These are phyloP conservation scores for Acromyrmex echinatior DNA, from an alignment of 1,140 invertebrate species.

Conservation along the genomic window DNA sequence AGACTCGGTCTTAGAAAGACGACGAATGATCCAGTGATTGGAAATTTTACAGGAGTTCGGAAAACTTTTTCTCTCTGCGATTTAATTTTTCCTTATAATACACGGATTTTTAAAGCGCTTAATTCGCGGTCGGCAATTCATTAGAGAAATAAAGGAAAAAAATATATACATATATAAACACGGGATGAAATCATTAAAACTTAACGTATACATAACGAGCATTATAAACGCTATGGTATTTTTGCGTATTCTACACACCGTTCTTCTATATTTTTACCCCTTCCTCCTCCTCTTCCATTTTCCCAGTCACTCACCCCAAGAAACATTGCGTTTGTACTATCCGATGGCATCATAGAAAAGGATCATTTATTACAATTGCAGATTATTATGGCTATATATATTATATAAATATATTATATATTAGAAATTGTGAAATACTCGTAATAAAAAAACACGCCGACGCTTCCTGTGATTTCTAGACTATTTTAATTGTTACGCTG, in stretches of 20 bases:
- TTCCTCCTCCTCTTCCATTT: not conserved
- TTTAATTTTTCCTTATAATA: constrained; percentile 30
- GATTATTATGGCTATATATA: constrained; percentile 83
- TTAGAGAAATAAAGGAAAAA: not conserved
- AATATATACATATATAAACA: not conserved
- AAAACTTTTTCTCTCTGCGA: constrained; percentile 45
- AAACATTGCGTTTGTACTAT: constrained; percentile 71
- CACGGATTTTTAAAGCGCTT: constrained; percentile 23
- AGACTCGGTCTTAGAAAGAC: not conserved
- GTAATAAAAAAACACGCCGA: constrained; percentile 85
- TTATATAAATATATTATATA: constrained; percentile 85
- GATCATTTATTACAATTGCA: constrained; percentile 83
- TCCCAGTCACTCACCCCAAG: constrained; percentile 8
- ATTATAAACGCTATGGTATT: constrained; percentile 67
- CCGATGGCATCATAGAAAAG: constrained; percentile 73
- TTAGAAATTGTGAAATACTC: constrained; percentile 85
- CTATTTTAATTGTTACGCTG: constrained; percentile 47
- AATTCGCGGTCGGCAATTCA: not conserved
- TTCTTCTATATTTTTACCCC: not conserved
- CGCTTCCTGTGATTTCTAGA: constrained; percentile 82
- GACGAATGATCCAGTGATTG: constrained; percentile 18
- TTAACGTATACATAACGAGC: constrained; percentile 46
- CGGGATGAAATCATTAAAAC: not conserved
- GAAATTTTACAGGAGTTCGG: constrained; percentile 45
- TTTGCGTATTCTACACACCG: constrained; percentile 52